Evolutionary conservation across 1,140 invertebrate species (phyloP), one percentile per base, ranked within the genome.

Genomic region (Cardiocondyla obscurior): DNA sequence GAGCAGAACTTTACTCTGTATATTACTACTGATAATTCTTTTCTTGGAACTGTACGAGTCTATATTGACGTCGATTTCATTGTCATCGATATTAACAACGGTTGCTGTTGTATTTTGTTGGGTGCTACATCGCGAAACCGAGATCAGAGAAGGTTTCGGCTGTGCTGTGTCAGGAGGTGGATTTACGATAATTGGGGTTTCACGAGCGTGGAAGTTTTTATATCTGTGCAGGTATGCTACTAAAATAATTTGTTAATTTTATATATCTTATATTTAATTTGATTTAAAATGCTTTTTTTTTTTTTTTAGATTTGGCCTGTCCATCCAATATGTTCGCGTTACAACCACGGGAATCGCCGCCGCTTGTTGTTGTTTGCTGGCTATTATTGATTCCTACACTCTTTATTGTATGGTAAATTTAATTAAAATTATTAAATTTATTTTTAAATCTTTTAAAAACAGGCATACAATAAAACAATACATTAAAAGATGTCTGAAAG

Each of bases 81-180:
- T 87, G 22, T 85, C 84, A 14, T 83, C 88, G 55, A 81, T 85
- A 12, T 51, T 88, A 19, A 82, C 81, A 2, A 53, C 89, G 3
- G 22, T 89, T 3, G 83, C 90, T 28, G 64, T 89, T 7, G 10
- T 90, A 10, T 82, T 53, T 3, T 91, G 88, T 33, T 92, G 90
- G 90, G 74, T 87, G 42, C 53, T 90, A 55, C 91, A 92, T 83
- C 86, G 91, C 12, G 70, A 81, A 57, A 90, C 90, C 16, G 91
- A 92, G 36, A 79, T 86, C 19, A 81, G 85, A 5, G 83, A 89
- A 25, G 89, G 89, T 44, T 53, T 87, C 1, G 90, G 90, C 2
- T 67, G 86, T 0, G 85, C 76, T 7, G 77, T 84, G 19, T 65
- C 91, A 0, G 87, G 82, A 12, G 90, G 86, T 33, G 85, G 85